Conservation (phyloP, 2,113 vertebrate species). For the Podarcis cretensis region DNA sequence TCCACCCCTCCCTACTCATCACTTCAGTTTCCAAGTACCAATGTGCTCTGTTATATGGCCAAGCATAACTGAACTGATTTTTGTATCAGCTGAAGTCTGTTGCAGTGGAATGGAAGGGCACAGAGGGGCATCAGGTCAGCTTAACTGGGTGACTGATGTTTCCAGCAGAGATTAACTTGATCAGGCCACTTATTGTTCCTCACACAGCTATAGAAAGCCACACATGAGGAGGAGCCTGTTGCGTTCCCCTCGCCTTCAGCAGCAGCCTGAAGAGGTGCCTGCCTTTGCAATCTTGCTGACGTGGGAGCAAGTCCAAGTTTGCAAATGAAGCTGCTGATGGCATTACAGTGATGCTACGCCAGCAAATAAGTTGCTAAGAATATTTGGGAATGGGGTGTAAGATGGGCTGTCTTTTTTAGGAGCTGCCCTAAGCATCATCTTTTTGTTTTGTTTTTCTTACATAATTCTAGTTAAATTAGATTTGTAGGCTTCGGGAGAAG, state of each 20-base stretch:
- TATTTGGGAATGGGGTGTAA: background rate
- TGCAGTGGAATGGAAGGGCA: background rate
- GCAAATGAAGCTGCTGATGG: background rate
- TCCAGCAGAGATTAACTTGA: background rate
- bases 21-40: background rate
- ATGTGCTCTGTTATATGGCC: background rate
- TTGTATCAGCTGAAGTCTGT: fast-evolving
- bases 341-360: background rate
- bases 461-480: background rate
- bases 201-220: conserved; percentile 40
- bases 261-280: background rate
- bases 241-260: background rate
- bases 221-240: background rate
- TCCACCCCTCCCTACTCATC: background rate
- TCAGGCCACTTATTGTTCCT: background rate
- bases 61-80: conserved; percentile 20
- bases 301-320: background rate
- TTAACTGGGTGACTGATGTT: conserved; percentile 41
- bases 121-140: background rate
- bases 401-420: background rate
- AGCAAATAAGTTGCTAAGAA: background rate
- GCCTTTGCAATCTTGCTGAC: background rate
- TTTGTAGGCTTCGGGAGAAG: background rate
- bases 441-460: background rate
- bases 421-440: background rate